Evolutionary conservation across 2,888 invertebrate species (phyloP), one percentile per base, ranked within the genome.

Genomic region (Clanis bilineata): DNA sequence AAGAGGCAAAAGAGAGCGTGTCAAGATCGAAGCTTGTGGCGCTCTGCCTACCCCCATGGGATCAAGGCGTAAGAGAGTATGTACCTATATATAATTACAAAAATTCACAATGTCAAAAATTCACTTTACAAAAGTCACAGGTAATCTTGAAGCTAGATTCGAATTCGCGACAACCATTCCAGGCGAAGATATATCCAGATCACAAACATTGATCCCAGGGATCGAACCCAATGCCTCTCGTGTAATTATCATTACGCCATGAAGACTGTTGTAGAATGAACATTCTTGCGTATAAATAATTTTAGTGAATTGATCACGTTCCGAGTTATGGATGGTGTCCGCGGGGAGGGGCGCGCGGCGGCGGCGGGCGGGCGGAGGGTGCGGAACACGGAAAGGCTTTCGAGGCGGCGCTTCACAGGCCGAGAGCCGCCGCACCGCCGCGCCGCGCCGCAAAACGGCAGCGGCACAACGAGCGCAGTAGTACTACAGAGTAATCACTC

Each of bases 341-440:
- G 28, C 28, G 51, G 51, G 25, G 7, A n/a, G 32, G 1, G 28
- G 9, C 15, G 51, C 25, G n/a, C 45, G 38, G 61, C 56, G 59
- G 25, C 64, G 18, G 62, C 32, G 64, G 47, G 60, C 56, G 56
- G 64, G 64, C 62, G 56, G 64, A 55, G 63, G 63, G 67, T 64
- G 77, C 72, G 80, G 80, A 79, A 90, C 90, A 91, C 88, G 90
- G 87, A 91, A 91, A 90, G 89, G 90, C 90, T 91, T 85, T 91
- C 81, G 89, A 84, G 86, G 86, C 88, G 87, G 86, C 83, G 84
- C 83, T 82, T 88, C 82, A 83, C 72, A 88, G 77, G 77, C 60
- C 65, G 64, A 69, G 69, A 66, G 69, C 71, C 70, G 72, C 73
- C 72, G 59, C 56, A 36, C 57, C 28, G 62, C 65, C 62, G 58